phyloP scores from a whole-genome alignment of 2,797 vertebrate species.

The Hozukius guyotensis region DNA sequence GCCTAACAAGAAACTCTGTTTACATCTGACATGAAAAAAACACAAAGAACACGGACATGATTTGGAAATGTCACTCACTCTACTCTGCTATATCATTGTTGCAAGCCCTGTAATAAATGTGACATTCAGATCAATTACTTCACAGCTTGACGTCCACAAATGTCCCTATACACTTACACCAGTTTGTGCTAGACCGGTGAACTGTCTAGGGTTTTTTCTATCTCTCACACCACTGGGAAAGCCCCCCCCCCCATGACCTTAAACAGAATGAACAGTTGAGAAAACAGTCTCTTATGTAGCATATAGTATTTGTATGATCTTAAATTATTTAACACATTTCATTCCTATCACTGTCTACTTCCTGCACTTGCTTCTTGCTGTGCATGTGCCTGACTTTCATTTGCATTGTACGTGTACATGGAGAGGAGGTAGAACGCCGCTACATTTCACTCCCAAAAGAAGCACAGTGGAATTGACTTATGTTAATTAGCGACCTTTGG shows the following conservation, averaged over 20 bases:
- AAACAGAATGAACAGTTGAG: not conserved
- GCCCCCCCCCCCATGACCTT: not conserved
- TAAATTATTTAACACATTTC: not conserved
- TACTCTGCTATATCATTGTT: not conserved
- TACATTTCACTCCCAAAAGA: conserved; percentile 59
- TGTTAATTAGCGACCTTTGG: conserved; percentile 79
- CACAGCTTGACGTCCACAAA: not conserved
- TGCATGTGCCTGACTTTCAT: conserved; percentile 26
- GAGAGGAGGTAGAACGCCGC: conserved; percentile 38
- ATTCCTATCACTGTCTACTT: not conserved
- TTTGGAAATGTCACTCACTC: not conserved
- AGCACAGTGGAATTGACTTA: conserved; percentile 76
- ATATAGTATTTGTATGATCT: not conserved
- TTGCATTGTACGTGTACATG: conserved; percentile 30
- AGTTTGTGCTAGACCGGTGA: not conserved
- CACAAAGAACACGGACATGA: not conserved
- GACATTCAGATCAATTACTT: not conserved
- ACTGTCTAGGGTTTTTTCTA: not conserved
- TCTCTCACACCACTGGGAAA: not conserved
- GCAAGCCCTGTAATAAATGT: not conserved
- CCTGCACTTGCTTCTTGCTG: not conserved
- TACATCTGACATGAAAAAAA: not conserved
- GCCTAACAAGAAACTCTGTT: not conserved
- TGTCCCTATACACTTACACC: not conserved
- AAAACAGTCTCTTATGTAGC: not conserved